Evolutionary conservation across 2,113 vertebrate species (phyloP), one percentile per base, ranked within the genome.

Genomic region (Lipotes vexillifer): DNA sequence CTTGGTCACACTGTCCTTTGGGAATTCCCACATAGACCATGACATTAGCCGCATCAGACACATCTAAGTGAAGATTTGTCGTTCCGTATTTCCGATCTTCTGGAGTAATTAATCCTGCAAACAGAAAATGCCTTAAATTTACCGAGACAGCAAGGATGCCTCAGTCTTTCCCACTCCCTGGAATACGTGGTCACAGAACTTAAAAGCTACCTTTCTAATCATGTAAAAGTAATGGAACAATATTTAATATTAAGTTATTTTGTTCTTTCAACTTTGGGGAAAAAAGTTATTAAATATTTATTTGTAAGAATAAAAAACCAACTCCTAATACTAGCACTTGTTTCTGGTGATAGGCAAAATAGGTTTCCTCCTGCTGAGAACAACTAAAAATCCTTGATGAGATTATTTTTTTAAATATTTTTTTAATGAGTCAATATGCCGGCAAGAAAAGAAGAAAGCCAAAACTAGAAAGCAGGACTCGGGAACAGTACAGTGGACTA

Each of bases 1-100:
- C 99, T 25, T 99, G 98, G 31, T 99, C 98, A 59, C 97, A 97
- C 94, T 99, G 98, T 77, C 98, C 99, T 78, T 98, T 98, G 75
- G 99, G 99, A 95, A 99, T 99, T 1, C 99, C 99, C 89, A 99
- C 99, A 0, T 99, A 99, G 21, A 99, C 99, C 99, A 99, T 99
- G 23, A 99, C 99, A 0, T 99, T 99, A 7, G 99, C 99, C 14
- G 99, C 99, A 6, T 99, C 99, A 23, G 99, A 99, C 31, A 99
- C 98, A 21, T 99, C 99, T 61, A 99, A 89, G 71, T 99, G 99
- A 8, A 99, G 99, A 92, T 99, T 99, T 31, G 99, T 99, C 31
- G 99, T 99, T 82, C 99, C 99, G 0, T 98, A 99, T 95, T 99
- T 99, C 29, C 99, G 98, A 61, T 99, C 99, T 91, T 99, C 99